Conservation (phyloP, 2,113 vertebrate genomes). For the Macquaria ambigua region DNA sequence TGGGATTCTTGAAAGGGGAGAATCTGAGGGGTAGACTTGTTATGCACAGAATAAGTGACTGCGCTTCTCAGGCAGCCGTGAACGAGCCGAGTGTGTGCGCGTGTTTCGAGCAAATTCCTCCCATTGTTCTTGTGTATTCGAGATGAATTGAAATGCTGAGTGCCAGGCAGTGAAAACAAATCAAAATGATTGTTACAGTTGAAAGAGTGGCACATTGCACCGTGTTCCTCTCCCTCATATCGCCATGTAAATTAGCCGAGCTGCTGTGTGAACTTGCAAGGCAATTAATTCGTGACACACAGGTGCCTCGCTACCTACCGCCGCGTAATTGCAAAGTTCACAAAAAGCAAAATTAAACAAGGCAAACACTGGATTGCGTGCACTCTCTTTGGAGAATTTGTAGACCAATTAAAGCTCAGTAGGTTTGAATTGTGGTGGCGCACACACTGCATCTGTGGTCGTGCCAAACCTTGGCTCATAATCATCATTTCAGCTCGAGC, state of each 20-base stretch:
- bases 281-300: constrained; percentile 69
- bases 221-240: constrained; percentile 40
- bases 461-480: constrained; percentile 60
- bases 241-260: constrained; percentile 65
- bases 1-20: constrained; percentile 76
- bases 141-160: constrained; percentile 70
- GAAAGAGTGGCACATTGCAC: constrained; percentile 63
- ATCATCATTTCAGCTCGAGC: constrained; percentile 64
- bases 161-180: constrained; percentile 67
- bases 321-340: constrained; percentile 72
- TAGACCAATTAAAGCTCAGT: constrained; percentile 71
- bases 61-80: constrained; percentile 49
- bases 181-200: constrained; percentile 70
- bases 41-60: constrained; percentile 74
- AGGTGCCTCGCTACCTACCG: constrained; percentile 55
- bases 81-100: constrained; percentile 15
- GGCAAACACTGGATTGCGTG: constrained; percentile 37
- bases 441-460: constrained; percentile 26
- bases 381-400: constrained; percentile 65
- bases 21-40: constrained; percentile 69
- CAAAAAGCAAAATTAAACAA: constrained; percentile 70
- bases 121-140: constrained; percentile 68
- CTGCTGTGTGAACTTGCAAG: constrained; percentile 57
- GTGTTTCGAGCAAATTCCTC: constrained; percentile 65
- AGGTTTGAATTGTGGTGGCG: constrained; percentile 41